phyloP scores from a whole-genome alignment of 2,797 vertebrate species.

The Apodemus agrarius region DNA sequence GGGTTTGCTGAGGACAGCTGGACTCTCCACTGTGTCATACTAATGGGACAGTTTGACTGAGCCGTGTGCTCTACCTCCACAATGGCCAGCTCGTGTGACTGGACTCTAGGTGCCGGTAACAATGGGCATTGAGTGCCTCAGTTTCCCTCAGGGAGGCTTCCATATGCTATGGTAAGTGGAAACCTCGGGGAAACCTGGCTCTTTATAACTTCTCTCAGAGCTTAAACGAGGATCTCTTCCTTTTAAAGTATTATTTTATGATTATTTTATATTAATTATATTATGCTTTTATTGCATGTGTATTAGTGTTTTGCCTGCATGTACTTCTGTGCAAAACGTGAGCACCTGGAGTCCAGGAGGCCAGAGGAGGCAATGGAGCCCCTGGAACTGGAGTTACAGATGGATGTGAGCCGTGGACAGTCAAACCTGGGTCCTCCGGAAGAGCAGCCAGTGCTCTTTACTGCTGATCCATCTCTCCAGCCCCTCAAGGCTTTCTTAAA shows the following conservation, averaged over 20 bases:
- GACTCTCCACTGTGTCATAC: neutral
- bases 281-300: neutral
- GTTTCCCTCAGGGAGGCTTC: neutral
- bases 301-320: neutral
- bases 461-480: neutral
- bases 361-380: neutral
- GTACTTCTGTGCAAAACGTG: neutral
- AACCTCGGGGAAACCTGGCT: neutral
- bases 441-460: neutral
- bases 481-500: neutral
- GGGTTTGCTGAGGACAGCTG: neutral
- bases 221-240: neutral
- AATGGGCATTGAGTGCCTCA: neutral
- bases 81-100: neutral
- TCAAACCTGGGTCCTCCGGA: neutral
- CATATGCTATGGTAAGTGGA: accelerated
- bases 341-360: neutral
- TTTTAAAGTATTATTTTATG: neutral
- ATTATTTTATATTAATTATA: neutral
- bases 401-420: no score
- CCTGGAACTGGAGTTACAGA: neutral
- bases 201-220: neutral
- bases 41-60: neutral
- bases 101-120: accelerated
- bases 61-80: neutral